Evolutionary conservation across 2,797 vertebrate species (phyloP).

Genomic region (Danio aesculapii): DNA sequence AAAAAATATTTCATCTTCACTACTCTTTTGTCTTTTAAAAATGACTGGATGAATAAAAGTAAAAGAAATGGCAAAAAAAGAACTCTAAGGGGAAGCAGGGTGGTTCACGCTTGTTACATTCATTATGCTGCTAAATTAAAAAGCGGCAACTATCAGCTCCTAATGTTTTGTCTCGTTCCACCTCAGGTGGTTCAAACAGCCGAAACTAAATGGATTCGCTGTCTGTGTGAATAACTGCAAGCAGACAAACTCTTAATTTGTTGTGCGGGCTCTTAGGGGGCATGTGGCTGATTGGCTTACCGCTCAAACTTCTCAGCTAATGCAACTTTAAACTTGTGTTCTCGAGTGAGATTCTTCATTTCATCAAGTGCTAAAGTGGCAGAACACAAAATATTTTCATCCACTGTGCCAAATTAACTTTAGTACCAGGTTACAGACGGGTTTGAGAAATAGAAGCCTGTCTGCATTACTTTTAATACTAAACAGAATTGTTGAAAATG

Average conservation of each 20-base stretch:
- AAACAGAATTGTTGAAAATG: not conserved
- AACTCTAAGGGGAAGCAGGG: slow-evolving; percentile 57
- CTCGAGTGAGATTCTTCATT: slow-evolving; percentile 39
- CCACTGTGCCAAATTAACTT: not conserved
- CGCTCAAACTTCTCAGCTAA: slow-evolving; percentile 53
- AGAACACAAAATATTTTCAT: slow-evolving; percentile 1
- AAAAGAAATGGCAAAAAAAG: slow-evolving; percentile 41
- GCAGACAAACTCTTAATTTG: slow-evolving; percentile 60
- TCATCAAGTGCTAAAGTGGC: slow-evolving; percentile 24
- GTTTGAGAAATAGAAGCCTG: not conserved
- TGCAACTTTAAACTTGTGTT: slow-evolving; percentile 46
- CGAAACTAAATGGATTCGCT: slow-evolving; percentile 71
- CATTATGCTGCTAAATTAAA: slow-evolving; percentile 80
- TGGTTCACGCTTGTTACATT: slow-evolving; percentile 66
- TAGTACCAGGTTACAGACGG: not conserved
- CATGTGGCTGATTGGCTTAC: slow-evolving; percentile 54
- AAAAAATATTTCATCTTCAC: slow-evolving; percentile 14
- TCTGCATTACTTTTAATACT: not conserved
- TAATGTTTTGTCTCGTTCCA: slow-evolving; percentile 75
- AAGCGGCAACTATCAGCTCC: slow-evolving; percentile 70
- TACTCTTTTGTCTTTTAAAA: slow-evolving; percentile 27
- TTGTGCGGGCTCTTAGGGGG: slow-evolving; percentile 41
- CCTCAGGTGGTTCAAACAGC: slow-evolving; percentile 73
- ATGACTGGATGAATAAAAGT: slow-evolving; percentile 46
- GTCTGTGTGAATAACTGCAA: slow-evolving; percentile 67